Percentiles rank a stretch among this genome's conserved stretches.
These are phyloP conservation scores for Microctenopoma steveboyesi DNA, from an alignment of 2,797 vertebrate genomes.

Conservation along the genomic window DNA sequence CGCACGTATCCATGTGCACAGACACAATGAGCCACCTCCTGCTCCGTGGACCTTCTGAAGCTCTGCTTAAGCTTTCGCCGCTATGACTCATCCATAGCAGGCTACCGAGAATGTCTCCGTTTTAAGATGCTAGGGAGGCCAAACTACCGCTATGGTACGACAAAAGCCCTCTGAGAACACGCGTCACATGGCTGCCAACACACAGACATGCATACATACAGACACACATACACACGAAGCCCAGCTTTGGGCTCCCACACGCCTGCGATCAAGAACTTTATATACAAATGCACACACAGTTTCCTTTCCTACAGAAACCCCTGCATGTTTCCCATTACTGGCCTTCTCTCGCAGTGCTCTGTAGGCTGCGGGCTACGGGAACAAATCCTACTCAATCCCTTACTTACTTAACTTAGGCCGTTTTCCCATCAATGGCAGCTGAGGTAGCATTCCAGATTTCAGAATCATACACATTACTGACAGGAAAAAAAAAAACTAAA, in stretches of 20 bases:
- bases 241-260: conserved; percentile 4
- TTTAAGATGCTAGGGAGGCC: conserved; percentile 67
- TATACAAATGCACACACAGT: conserved; percentile 12
- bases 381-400: conserved; percentile 68
- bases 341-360: conserved; percentile 58
- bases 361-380: conserved; percentile 67
- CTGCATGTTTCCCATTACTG: conserved; percentile 80
- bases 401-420: conserved; percentile 56
- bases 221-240: conserved; percentile 4
- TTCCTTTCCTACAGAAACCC: conserved; percentile 56
- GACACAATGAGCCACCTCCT: conserved; percentile 66
- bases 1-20: conserved; percentile 51
- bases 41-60: conserved; percentile 58
- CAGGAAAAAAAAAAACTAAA: conserved; percentile 64
- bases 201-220: not conserved
- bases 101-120: conserved; percentile 70
- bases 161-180: conserved; percentile 68
- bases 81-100: conserved; percentile 78
- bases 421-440: conserved; percentile 60
- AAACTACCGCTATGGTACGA: conserved; percentile 66
- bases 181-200: conserved; percentile 52
- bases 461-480: conserved; percentile 52
- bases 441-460: conserved; percentile 63
- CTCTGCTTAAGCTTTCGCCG: conserved; percentile 72
- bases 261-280: conserved; percentile 1